Base-by-base conservation (phyloP, 1,140 invertebrate species). In the Euura lappo region DNA sequence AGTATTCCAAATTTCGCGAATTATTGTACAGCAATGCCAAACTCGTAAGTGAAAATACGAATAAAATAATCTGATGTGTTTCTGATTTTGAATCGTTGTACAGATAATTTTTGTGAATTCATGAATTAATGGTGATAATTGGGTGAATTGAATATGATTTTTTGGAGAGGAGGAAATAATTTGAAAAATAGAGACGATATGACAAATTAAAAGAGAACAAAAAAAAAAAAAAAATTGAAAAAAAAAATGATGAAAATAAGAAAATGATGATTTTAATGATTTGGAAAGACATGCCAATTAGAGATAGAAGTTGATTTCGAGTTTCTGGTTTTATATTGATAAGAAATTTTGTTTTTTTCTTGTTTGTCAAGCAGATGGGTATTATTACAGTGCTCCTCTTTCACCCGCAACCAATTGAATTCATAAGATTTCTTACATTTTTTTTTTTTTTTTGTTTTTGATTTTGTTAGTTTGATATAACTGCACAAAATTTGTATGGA, bases 201-300 rank as follows among this genome's bases (percentile, higher is more conserved):
- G 28, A 28, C 0, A 28, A 28, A 28, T 28, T 1, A 28, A 28
- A 28, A 28, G 1, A 28, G 1, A 28, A 28, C 0, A 28, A 28
- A 28, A 28, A 28, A 28, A 28, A 28, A 28, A 28, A 28, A 28
- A 28, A 28, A 28, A 28, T n/a, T n/a, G n/a, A 28, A 28, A 28
- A 28, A 28, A 28, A 28, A 28, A 28, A 28, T 28, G 28, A 28
- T 28, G 51, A 60, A 60, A 60, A 2, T 51, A 51, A 60, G 51
- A 60, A 60, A 84, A 88, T 88, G 85, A 87, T 83, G 75, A 67
- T 83, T 82, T 76, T 67, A 79, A 86, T 87, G 85, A 86, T 80
- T 78, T 86, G 80, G 82, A 83, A 87, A 87, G 83, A 85, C 86
- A 88, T 88, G 86, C 86, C 84, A 88, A 88, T 87, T 87, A 87